Conservation (phyloP, 92 coral and sea anemone species). For the Desmophyllum pertusum region DNA sequence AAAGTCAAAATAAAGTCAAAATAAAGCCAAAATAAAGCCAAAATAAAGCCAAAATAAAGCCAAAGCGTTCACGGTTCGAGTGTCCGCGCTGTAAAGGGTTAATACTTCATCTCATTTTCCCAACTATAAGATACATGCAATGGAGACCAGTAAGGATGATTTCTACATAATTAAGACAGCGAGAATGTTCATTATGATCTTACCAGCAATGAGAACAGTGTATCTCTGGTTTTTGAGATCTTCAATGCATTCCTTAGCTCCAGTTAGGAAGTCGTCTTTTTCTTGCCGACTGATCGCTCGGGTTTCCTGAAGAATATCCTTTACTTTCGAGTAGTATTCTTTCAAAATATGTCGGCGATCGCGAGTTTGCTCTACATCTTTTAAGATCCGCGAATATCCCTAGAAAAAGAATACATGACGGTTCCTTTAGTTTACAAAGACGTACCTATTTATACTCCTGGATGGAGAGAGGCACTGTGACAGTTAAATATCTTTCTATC, state of each 20-base stretch:
- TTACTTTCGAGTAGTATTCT: neutral
- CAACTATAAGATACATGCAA: no score
- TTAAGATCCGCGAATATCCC: conserved; percentile 13
- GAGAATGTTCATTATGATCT: neutral
- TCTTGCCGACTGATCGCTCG: neutral
- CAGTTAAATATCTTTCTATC: no score
- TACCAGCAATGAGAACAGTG: conserved; percentile 14
- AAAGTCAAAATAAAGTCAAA: no score
- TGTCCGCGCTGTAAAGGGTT: no score
- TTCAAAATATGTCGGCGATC: conserved; percentile 10
- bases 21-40: no score
- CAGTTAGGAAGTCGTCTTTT: neutral
- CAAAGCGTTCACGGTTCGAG: no score
- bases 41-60: no score
- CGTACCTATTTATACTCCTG: no score
- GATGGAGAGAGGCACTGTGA: no score
- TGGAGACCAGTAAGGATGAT: no score
- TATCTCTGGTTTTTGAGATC: conserved; percentile 1
- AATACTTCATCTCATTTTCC: no score
- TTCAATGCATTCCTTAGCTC: neutral
- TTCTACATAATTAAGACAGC: neutral
- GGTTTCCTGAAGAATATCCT: neutral
- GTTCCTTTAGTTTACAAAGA: neutral
- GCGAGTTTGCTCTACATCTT: neutral
- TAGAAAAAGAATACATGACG: neutral